A percentile compares a stretch with the other conserved stretches of the same genome.
phyloP scores from a whole-genome alignment of 2,797 vertebrate species.

The Margarornis squamiger region DNA sequence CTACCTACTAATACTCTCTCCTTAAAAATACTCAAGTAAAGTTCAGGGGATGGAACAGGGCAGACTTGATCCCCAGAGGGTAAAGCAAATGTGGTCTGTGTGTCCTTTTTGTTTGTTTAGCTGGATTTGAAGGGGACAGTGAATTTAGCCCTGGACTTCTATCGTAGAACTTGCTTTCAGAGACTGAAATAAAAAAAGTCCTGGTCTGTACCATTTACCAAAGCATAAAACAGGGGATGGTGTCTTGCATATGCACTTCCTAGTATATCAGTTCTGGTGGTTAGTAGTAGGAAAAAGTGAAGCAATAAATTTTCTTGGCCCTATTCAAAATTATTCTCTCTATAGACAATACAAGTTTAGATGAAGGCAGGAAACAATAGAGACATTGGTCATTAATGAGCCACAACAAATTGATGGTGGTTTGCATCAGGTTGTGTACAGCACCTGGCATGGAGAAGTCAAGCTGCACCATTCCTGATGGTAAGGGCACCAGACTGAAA shows the following conservation, averaged over 20 bases:
- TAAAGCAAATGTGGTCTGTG: not conserved
- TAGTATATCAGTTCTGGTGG: not conserved
- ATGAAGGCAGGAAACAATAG: not conserved
- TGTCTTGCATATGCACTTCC: not conserved
- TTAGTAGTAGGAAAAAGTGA: not conserved
- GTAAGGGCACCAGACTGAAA: not conserved
- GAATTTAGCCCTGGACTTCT: not conserved
- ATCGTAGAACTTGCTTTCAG: not conserved
- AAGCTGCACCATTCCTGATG: not conserved
- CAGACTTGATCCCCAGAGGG: fast-evolving
- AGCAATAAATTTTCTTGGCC: not conserved
- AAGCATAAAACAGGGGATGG: not conserved
- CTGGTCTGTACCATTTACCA: not conserved
- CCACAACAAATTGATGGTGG: not conserved
- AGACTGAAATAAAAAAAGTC: not conserved
- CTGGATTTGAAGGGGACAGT: not conserved
- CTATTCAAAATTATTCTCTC: not conserved
- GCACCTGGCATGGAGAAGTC: fast-evolving
- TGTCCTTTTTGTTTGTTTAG: not conserved
- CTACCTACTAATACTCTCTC: not conserved
- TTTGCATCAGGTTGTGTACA: not conserved
- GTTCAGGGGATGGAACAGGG: not conserved
- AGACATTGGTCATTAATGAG: not conserved
- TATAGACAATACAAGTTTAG: not conserved
- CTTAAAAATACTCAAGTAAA: not conserved